phyloP scores from a whole-genome alignment of 2,888 invertebrate species.

The Sipha maydis region DNA sequence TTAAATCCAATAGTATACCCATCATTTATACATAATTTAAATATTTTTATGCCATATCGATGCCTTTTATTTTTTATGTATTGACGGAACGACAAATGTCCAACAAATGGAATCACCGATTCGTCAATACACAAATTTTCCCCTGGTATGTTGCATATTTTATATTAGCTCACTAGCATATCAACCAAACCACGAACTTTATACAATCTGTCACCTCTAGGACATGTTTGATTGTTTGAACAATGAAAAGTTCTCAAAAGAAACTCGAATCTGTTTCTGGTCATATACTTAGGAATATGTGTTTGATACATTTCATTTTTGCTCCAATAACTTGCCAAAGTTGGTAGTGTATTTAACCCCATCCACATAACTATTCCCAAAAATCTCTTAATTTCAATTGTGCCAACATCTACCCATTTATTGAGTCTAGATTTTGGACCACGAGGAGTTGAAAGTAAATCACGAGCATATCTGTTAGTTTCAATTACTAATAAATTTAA shows the following conservation, averaged over 20 bases:
- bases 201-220: slow-evolving; percentile 13
- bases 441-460: slow-evolving; percentile 21
- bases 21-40: slow-evolving; percentile 57
- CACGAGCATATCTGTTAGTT: slow-evolving; percentile 8
- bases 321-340: slow-evolving; percentile 66
- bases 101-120: slow-evolving; percentile 64
- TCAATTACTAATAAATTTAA: slow-evolving; percentile 10
- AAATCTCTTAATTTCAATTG: slow-evolving; percentile 65
- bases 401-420: slow-evolving; percentile 64
- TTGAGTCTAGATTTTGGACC: slow-evolving; percentile 12
- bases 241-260: slow-evolving; percentile 34
- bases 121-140: slow-evolving; percentile 64
- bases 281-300: slow-evolving; percentile 26
- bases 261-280: slow-evolving; percentile 16
- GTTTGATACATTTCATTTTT: slow-evolving; percentile 62
- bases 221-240: slow-evolving; percentile 14
- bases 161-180: slow-evolving; percentile 10
- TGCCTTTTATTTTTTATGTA: slow-evolving; percentile 61
- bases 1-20: slow-evolving; percentile 22
- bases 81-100: slow-evolving; percentile 62
- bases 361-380: slow-evolving; percentile 66
- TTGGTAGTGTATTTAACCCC: slow-evolving; percentile 66
- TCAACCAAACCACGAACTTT: slow-evolving; percentile 26
- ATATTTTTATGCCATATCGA: slow-evolving; percentile 65
- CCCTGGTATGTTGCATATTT: slow-evolving; percentile 13